phyloP scores from a whole-genome alignment of 2,113 vertebrate genomes.

The Pardalotus punctatus region DNA sequence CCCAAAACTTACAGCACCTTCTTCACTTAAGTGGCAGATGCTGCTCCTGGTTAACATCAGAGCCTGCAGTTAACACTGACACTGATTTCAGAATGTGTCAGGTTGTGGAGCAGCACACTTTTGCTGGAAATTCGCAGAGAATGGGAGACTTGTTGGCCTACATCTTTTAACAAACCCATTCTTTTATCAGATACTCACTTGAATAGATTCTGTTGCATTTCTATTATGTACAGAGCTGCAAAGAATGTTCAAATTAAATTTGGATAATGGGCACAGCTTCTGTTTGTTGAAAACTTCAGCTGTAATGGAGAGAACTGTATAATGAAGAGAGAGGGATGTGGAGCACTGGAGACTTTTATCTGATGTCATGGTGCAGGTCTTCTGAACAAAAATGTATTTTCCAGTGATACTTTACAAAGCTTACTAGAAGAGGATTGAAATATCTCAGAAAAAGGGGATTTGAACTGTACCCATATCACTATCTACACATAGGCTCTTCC shows the following conservation, averaged over 20 bases:
- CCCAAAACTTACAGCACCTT: neutral
- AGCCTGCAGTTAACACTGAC: neutral
- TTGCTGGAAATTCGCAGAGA: neutral
- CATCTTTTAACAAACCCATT: neutral
- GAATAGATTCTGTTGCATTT: neutral
- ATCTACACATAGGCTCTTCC: neutral
- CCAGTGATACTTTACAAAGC: neutral
- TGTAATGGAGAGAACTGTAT: neutral
- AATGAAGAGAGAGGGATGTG: neutral
- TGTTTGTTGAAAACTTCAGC: neutral
- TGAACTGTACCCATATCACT: neutral
- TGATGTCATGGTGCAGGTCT: neutral
- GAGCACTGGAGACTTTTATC: neutral
- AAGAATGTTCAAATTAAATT: slow-evolving; percentile 4
- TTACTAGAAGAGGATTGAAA: neutral
- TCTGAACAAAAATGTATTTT: neutral
- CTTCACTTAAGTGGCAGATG: neutral
- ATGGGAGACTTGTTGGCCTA: neutral
- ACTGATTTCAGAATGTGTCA: neutral
- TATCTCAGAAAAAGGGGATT: neutral
- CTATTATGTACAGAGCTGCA: neutral
- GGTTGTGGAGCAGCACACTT: neutral
- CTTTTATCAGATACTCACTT: neutral
- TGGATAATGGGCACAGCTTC: neutral
- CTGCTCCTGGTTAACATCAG: neutral